Evolutionary conservation across 2,888 invertebrate genomes (phyloP), one percentile per base, ranked within the genome.

Genomic region (Periphyllus acericola): DNA sequence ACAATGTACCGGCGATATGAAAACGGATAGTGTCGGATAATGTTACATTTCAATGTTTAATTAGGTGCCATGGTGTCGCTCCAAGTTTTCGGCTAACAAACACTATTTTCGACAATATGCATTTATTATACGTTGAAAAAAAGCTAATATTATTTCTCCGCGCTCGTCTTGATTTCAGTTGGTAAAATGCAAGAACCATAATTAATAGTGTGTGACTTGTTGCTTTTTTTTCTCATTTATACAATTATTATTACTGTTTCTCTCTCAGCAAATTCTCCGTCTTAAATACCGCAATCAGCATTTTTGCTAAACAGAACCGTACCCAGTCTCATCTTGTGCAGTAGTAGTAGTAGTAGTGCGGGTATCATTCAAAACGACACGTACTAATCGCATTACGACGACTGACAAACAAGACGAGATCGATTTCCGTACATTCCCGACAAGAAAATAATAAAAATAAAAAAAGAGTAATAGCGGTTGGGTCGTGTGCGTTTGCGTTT

Each of bases 1-100:
- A n/a, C 5, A n/a, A n/a, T n/a, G 25, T 40, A 8, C 74, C 34
- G 29, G 0, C 46, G 46, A 40, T 46, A 46, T 46, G 11, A 14
- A 14, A 46, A 14, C 29, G 9, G 21, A 36, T 32, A 19, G 32
- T 34, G 19, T 46, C 4, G 34, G 76, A 78, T 66, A 68, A 68
- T 11, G 46, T 84, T 84, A 76, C 66, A 84, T 46, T 78, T 66
- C 76, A 52, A 21, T 74, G 52, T 68, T 40, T 52, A 11, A 68
- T 68, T 34, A 0, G 66, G 46, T 46, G 66, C 25, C n/a, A n/a
- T n/a, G 6, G 19, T 78, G 9, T 52, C 8, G 17, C 2, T 5
- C 9, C 1, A 32, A 5, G 40, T 40, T 40, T 71, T n/a, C 25
- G 32, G 0, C 21, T 17, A 36, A n/a, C n/a, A n/a, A n/a, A n/a